Evolutionary conservation across 2,797 vertebrate species (phyloP), one percentile per base, ranked within the genome.

Genomic region (Aplochiton taeniatus): DNA sequence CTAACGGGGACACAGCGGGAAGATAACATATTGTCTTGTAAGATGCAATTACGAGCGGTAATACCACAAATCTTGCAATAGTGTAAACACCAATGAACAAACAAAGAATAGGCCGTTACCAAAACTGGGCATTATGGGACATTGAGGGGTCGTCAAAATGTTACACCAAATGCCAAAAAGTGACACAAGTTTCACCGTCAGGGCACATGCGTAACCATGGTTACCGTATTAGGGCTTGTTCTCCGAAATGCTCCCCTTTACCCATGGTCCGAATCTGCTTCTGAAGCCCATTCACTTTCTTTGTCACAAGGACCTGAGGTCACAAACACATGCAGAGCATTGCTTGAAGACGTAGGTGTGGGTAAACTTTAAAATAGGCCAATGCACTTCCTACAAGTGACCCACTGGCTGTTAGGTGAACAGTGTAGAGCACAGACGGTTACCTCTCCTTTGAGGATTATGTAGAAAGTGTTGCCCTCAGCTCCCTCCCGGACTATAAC

Each of bases 371-470:
- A n/a, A n/a, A n/a, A n/a, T n/a, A n/a, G n/a, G n/a, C n/a, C n/a
- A n/a, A n/a, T n/a, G n/a, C n/a, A n/a, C n/a, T n/a, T n/a, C n/a
- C n/a, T n/a, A n/a, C n/a, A n/a, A n/a, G n/a, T n/a, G n/a, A n/a
- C n/a, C n/a, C n/a, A n/a, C n/a, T n/a, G n/a, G n/a, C n/a, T n/a
- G n/a, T n/a, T n/a, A n/a, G n/a, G n/a, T n/a, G n/a, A n/a, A n/a
- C n/a, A n/a, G n/a, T n/a, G n/a, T n/a, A n/a, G n/a, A n/a, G n/a
- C 11, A 46, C 47, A 11, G 46, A 47, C 41, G 8, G 61, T 66
- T 82, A 94, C 93, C 92, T 94, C 91, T 73, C 94, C 94, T 75
- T 90, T 91, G 10, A 94, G 91, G 78, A 95, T 94, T 77, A 94
- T 90, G 72, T 93, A 95, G 75, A 95, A 95, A 0, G 87, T 88